Evolutionary conservation across 2,113 vertebrate species (phyloP).

Genomic region (Lethenteron reissneri): DNA sequence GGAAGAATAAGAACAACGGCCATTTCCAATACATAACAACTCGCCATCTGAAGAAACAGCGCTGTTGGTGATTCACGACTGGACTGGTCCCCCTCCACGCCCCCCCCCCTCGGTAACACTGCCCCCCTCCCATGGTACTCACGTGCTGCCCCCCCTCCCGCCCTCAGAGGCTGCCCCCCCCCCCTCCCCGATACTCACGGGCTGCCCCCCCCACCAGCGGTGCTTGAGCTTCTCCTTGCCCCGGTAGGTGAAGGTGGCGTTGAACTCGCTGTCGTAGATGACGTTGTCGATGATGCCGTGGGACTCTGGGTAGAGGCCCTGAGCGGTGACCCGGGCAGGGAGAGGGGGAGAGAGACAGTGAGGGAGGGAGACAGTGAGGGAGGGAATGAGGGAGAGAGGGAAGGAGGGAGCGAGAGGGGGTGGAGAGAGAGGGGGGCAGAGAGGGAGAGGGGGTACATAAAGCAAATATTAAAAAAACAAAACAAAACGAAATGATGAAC

Average conservation of each 20-base stretch:
- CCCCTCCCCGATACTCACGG: conserved; percentile 40
- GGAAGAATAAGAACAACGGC: no score
- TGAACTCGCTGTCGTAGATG: conserved; percentile 81
- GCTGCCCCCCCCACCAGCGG: conserved; percentile 95
- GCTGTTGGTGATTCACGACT: neutral
- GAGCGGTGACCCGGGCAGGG: neutral
- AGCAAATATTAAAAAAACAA: no score
- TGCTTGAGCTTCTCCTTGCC: conserved; percentile 85
- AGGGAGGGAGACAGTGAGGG: neutral
- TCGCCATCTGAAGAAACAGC: no score
- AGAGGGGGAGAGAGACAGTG: neutral
- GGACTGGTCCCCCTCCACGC: neutral
- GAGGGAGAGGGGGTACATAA: neutral
- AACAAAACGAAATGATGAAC: no score
- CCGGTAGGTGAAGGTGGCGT: conserved; percentile 63
- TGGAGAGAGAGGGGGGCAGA: neutral
- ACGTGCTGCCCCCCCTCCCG: conserved; percentile 14
- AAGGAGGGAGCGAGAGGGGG: neutral
- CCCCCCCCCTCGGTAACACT: conserved; percentile 9
- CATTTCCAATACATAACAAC: no score
- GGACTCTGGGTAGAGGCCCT: conserved; percentile 95
- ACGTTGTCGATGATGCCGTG: conserved; percentile 91
- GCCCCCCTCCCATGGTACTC: conserved; percentile 20
- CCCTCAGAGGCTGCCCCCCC: no score
- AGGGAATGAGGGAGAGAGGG: neutral